phyloP scores from a whole-genome alignment of 2,113 vertebrate species.

The Indicator indicator region DNA sequence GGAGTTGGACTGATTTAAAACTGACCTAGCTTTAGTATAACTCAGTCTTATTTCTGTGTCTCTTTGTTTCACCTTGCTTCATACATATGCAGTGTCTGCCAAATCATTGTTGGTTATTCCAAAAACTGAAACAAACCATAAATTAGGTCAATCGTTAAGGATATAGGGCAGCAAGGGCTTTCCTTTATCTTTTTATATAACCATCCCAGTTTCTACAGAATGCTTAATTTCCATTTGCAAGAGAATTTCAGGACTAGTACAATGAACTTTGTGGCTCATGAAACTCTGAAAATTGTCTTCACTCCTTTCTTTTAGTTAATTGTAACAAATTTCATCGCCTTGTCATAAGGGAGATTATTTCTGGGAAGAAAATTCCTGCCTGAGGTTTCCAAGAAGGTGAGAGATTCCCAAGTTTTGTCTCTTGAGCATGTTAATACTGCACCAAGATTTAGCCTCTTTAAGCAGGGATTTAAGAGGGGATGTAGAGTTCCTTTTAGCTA shows the following conservation, averaged over 20 bases:
- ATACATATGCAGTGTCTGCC: not conserved
- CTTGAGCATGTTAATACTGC: not conserved
- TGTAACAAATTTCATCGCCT: not conserved
- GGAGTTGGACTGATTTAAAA: not conserved
- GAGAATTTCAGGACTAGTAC: not conserved
- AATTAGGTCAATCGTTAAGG: not conserved
- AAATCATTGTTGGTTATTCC: not conserved
- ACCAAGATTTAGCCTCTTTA: not conserved
- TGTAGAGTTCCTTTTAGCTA: not conserved
- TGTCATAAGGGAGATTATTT: slow-evolving; percentile 9
- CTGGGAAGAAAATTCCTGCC: slow-evolving; percentile 18
- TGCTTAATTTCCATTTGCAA: slow-evolving; percentile 27
- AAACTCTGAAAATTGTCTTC: not conserved
- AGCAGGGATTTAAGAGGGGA: not conserved
- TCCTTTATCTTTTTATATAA: not conserved
- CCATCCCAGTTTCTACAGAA: not conserved
- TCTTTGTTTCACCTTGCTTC: not conserved
- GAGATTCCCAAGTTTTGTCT: slow-evolving; percentile 4
- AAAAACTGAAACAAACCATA: slow-evolving; percentile 5
- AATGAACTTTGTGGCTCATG: not conserved
- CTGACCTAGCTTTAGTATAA: not conserved
- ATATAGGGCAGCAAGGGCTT: not conserved
- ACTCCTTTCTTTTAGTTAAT: slow-evolving; percentile 15
- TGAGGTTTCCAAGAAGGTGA: not conserved
- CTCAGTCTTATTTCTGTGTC: not conserved